phyloP scores from a whole-genome alignment of 1,140 invertebrate species.

The Hestina assimilis region DNA sequence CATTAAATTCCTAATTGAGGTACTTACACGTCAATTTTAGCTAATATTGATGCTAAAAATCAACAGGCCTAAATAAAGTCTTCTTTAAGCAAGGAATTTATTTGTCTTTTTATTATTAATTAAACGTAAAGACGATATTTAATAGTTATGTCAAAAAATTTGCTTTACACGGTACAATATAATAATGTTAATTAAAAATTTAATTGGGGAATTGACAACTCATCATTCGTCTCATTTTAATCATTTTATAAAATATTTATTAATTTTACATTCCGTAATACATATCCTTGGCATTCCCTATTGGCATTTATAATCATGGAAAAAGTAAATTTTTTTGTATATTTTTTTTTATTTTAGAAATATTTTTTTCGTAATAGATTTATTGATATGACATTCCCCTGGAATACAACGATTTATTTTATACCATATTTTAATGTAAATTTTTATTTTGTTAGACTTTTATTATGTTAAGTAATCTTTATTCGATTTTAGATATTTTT shows the following conservation, averaged over 20 bases:
- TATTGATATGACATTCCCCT: slow-evolving; percentile 57
- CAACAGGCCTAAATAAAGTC: background rate
- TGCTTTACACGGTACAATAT: background rate
- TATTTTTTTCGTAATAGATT: slow-evolving; percentile 56
- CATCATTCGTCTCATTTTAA: background rate
- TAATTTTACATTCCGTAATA: slow-evolving; percentile 41
- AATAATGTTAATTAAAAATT: no score
- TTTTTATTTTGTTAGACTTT: slow-evolving; percentile 72
- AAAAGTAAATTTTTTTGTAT: slow-evolving; percentile 20
- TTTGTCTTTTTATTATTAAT: background rate
- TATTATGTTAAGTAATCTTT: slow-evolving; percentile 55
- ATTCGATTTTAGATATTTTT: slow-evolving; percentile 54
- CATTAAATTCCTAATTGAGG: background rate
- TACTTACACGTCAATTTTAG: slow-evolving; percentile 9
- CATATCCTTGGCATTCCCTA: slow-evolving; percentile 42
- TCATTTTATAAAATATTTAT: background rate
- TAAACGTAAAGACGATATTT: background rate
- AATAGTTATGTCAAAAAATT: background rate
- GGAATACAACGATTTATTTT: slow-evolving; percentile 72
- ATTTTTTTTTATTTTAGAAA: slow-evolving; percentile 43
- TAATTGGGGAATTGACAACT: no score
- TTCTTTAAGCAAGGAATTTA: no score
- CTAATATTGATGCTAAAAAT: background rate
- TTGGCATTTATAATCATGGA: slow-evolving; percentile 41
- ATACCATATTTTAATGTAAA: slow-evolving; percentile 62